Evolutionary conservation across 2,888 invertebrate genomes (phyloP).

Genomic region (Caenorhabditis becei): DNA sequence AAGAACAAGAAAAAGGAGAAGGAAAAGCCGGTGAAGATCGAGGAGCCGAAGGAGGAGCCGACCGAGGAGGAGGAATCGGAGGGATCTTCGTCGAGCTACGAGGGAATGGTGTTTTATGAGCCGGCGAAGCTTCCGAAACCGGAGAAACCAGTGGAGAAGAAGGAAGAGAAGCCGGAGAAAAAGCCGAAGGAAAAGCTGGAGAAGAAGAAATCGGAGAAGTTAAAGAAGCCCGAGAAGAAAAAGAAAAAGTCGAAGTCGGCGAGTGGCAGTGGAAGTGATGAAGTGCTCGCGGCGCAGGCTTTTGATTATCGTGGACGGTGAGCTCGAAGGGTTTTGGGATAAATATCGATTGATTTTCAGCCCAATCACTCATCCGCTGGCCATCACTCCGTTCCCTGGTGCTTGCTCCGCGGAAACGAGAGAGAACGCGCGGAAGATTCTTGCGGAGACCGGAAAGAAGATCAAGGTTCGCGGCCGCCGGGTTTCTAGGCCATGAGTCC

Average conservation of each 20-base stretch:
- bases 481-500: no score
- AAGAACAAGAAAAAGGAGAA: no score
- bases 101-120: no score
- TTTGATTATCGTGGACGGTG: conserved; percentile 25
- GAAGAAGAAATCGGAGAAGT: background rate
- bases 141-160: background rate
- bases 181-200: no score
- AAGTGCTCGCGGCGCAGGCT: conserved; percentile 14
- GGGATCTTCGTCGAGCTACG: no score
- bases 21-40: no score
- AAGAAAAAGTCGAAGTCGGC: background rate
- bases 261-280: no score
- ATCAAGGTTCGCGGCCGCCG: no score
- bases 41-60: no score
- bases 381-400: conserved; percentile 17
- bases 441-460: background rate
- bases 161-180: conserved; percentile 8
- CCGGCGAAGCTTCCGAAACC: background rate
- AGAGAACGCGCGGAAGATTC: background rate
- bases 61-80: no score
- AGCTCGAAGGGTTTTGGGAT: no score
- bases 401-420: background rate
- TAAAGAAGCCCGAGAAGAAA: background rate
- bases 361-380: background rate
- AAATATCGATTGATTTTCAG: no score